Base-by-base conservation (phyloP, 2,888 invertebrate genomes). In the Stenodema calcarata region DNA sequence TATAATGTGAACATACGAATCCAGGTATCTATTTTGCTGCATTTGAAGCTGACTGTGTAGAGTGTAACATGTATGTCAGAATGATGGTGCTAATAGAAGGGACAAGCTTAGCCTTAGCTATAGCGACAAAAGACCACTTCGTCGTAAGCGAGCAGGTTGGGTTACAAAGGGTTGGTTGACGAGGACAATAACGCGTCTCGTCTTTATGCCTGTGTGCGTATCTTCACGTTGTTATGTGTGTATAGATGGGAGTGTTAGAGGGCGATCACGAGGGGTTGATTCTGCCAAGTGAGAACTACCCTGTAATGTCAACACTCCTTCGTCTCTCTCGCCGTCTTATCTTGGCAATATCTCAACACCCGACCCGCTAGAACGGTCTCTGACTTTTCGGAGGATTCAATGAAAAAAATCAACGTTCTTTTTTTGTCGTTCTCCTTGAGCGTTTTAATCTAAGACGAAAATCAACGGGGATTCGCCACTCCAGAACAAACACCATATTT, bases 271-370 rank as follows among this genome's bases (percentile, higher is more conserved):
- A 23, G 78, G 44, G 78, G 78, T 78, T 78, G 78, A 78, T 78
- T 78, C 78, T 78, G 62, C 18, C 78, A 44, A 47, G 78, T 42
- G 44, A 47, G 78, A 78, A 44, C 78, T 78, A 42, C 78, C 62
- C 78, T 44, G 78, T 62, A 54, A 27, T 81, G 69, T 62, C 81
- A 54, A 54, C 69, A 54, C 12, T 11, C 54, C 54, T 23, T 28
- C 42, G 50, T 23, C 80, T 47, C 80, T 35, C 50, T 28, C 47
- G 47, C 80, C 54, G 14, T 35, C 81, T 27, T 23, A n/a, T 81
- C 62, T 62, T 81, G 62, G 69, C 81, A 54, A 54, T 81, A 54
- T 84, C 87, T 80, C 79, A 81, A 76, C 28, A 44, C 42, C 35
- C 54, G 35, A 35, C 70, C 70, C 42, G 28, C 27, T 18, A 9